Base-by-base conservation (phyloP, 2,888 invertebrate genomes). In the Harpalus rufipes region DNA sequence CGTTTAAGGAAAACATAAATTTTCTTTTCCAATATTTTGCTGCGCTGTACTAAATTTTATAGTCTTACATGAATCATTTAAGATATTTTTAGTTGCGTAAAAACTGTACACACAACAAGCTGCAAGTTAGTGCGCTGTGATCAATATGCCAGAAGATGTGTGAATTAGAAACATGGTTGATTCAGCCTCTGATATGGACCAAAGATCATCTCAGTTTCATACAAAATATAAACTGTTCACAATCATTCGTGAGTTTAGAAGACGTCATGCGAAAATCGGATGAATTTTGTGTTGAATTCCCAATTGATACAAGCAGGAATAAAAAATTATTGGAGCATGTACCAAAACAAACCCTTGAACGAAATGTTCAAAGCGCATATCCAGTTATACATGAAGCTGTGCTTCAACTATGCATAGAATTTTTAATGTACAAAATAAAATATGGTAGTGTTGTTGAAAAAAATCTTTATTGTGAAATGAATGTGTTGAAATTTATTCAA, bases 301-400 rank as follows among this genome's bases (percentile, higher is more conserved):
- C 92, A 16, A 88, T 91, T 18, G 89, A 89, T 78, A 89, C 90
- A 1, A 88, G 89, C 5, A 88, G 90, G 82, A 90, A 90, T 79
- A 87, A 88, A 82, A 86, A 76, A 8, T 85, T 89, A 63, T 87
- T 88, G 86, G 81, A 85, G 58, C 14, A 81, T 14, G 85, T 88
- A 7, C 44, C 79, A 7, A 56, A 86, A 68, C 85, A 87, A 32
- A 86, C 86, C 81, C 86, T 90, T 21, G 88, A 88, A 85, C 90
- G 89, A 85, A 93, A 93, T 86, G 92, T 93, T 59, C 91, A 91
- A 0, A 94, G 95, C 0, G 93, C 93, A 0, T 95, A 95, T 89
- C 95, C 95, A 0, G 86, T 95, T 1, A 91, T 95, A 86, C 95
- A 95, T 87, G 95, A 95, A 88, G 92, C 94, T 80, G 93, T 93